phyloP scores from a whole-genome alignment of 2,113 vertebrate genomes.

The Upupa epops region DNA sequence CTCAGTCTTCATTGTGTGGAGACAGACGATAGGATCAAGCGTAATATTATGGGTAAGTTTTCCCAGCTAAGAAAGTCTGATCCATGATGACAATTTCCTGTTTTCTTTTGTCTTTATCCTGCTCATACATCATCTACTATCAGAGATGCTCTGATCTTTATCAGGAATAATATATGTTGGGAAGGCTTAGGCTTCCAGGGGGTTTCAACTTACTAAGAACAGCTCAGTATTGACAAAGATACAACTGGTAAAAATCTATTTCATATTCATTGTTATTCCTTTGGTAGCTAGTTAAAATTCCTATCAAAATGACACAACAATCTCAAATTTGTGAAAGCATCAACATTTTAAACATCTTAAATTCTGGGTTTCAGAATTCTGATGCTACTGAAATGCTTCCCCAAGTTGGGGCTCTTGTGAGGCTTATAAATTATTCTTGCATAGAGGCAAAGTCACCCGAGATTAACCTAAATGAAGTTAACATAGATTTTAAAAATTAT shows the following conservation, averaged over 20 bases:
- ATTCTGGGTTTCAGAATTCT: slow-evolving; percentile 36
- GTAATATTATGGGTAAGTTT: background rate
- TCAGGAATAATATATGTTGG: background rate
- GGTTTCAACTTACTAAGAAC: background rate
- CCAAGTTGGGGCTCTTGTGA: slow-evolving; percentile 41
- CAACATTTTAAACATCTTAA: background rate
- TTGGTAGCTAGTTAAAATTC: background rate
- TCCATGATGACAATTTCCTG: slow-evolving; percentile 41
- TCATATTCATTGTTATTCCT: background rate
- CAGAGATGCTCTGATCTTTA: slow-evolving; percentile 17
- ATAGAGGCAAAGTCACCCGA: slow-evolving; percentile 54
- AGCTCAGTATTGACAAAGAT: background rate
- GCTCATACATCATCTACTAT: slow-evolving; percentile 22
- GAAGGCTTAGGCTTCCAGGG: background rate
- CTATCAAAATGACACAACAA: background rate
- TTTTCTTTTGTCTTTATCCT: slow-evolving; percentile 44
- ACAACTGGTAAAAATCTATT: background rate
- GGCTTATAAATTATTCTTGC: slow-evolving; percentile 68
- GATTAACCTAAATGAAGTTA: slow-evolving; percentile 72
- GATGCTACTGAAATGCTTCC: slow-evolving; percentile 34
- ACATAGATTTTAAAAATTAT: slow-evolving; percentile 68
- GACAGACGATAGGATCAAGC: background rate
- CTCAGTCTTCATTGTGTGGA: background rate
- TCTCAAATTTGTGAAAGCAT: slow-evolving; percentile 10
- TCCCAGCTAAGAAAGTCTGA: slow-evolving; percentile 23